phyloP scores from a whole-genome alignment of 2,113 vertebrate species.

The Excalfactoria chinensis region DNA sequence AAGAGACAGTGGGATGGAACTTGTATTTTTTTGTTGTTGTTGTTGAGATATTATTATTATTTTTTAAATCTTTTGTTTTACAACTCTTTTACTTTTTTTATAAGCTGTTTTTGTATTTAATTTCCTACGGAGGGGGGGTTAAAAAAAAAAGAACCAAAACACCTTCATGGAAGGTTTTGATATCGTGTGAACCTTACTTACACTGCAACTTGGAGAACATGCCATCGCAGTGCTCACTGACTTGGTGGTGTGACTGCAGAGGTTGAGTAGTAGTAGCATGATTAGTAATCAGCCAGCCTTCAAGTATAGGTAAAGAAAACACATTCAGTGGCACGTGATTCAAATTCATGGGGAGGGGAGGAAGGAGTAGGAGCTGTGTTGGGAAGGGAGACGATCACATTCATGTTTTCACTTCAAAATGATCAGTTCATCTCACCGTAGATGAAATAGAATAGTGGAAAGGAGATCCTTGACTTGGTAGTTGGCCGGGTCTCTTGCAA shows the following conservation, averaged over 20 bases:
- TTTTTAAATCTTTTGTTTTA: conserved; percentile 33
- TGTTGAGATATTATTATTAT: conserved; percentile 6
- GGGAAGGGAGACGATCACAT: not conserved
- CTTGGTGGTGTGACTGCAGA: conserved; percentile 4
- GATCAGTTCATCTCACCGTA: conserved; percentile 14
- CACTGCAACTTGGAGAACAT: conserved; percentile 15
- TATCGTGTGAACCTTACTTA: conserved; percentile 5
- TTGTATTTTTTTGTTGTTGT: not conserved
- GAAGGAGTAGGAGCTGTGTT: not conserved
- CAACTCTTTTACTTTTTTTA: conserved; percentile 62
- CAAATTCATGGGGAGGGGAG: not conserved
- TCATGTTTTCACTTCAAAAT: conserved; percentile 4
- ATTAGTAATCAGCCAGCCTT: not conserved
- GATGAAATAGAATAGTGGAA: not conserved
- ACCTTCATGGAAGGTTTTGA: conserved; percentile 68
- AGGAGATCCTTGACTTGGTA: conserved; percentile 7
- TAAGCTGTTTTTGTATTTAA: conserved; percentile 66
- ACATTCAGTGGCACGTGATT: not conserved
- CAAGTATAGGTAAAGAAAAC: not conserved
- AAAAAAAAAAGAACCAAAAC: not conserved
- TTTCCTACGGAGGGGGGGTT: conserved; percentile 58
- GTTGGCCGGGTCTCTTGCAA: conserved; percentile 31
- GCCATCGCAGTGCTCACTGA: conserved; percentile 11
- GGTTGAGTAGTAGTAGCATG: conserved; percentile 6
- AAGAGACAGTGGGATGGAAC: conserved; percentile 19